Evolutionary conservation across 2,888 invertebrate species (phyloP), one percentile per base, ranked within the genome.

Genomic region (Lamellibrachia columna): DNA sequence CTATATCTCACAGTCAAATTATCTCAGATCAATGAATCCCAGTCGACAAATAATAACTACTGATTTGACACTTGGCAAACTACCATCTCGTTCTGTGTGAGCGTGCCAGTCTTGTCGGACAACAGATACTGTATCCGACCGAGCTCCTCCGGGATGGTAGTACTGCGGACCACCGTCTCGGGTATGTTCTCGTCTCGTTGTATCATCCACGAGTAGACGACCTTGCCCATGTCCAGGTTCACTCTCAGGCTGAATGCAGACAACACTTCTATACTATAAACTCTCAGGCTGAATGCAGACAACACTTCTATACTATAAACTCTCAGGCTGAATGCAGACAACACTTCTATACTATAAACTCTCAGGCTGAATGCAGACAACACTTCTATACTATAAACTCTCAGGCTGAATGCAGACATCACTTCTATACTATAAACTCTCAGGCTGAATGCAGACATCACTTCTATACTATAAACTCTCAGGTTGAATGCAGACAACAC

Each of bases 191-290:
- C 98, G 97, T 99, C 99, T 93, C 98, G 97, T 95, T 99, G 98
- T 95, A 99, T 99, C 94, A 98, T 98, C 98, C 98, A 99, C 0
- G 99, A 98, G 97, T 99, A 99, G 96, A 98, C 99, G 0, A 98
- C 98, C 97, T 99, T 99, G 1, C 99, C 99, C 98, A 99, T 98
- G 96, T 99, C 99, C 95, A 99, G 97, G 97, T 99, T 99, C 0
- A 99, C 99, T 94, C 99, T 97, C 95, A 99, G 97, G 97, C 99
- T 99, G 96, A 92, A 75, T 3, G 22, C 22, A 75, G 3, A 75
- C 15, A 15, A 75, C 6, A 22, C 22, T 6, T 22, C 6, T 6
- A 3, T 22, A 6, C 4, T 22, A 75, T 40, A 40, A 0, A 99
- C 99, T 94, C 99, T 97, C 95, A 99, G 97, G 97, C 99, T 99